Base-by-base conservation (phyloP, 2,888 invertebrate genomes). In the Nesidiocoris tenuis region DNA sequence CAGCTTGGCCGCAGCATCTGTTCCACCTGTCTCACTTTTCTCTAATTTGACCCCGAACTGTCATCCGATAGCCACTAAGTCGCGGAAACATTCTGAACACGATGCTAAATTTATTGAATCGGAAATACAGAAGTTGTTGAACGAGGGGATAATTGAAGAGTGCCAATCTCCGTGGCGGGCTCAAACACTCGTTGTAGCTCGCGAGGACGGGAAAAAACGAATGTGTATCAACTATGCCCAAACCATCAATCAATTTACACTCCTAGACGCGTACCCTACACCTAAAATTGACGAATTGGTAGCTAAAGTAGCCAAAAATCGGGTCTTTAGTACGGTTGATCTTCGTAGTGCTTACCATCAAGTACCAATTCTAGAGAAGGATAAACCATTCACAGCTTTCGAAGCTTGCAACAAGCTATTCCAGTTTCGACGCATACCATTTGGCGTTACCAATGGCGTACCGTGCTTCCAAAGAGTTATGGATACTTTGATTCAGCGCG, bases 391-490 rank as follows among this genome's bases (percentile, higher is more conserved):
- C 25, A 75, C 75, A 0, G 78, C 74, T 16, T 80, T 80, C 76
- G 78, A 80, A 70, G 77, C 78, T 57, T 57, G 61, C 66, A 63
- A 75, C 12, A 39, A 77, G n/a, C 74, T 77, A 17, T 78, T 57
- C 63, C 79, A 79, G 57, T 79, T 78, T 66, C 67, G 54, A 74
- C 59, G 71, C 19, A 75, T 78, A n/a, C 76, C 78, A 7, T 79
- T 79, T 66, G 78, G 80, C 3, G 79, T 79, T 16, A 78, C 76
- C 9, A 80, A 80, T 70, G 78, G 78, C 17, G 78, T 79, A 1
- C 25, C 68, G 1, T 17, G 63, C 9, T 70, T 70, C 55, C n/a
- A n/a, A n/a, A n/a, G n/a, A n/a, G n/a, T n/a, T n/a, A n/a, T n/a
- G n/a, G n/a, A n/a, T n/a, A n/a, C n/a, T n/a, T n/a, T n/a, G n/a